These are phyloP conservation scores for Drosophila diplacantha DNA, from an alignment of 2,888 invertebrate species.

Conservation along the genomic window DNA sequence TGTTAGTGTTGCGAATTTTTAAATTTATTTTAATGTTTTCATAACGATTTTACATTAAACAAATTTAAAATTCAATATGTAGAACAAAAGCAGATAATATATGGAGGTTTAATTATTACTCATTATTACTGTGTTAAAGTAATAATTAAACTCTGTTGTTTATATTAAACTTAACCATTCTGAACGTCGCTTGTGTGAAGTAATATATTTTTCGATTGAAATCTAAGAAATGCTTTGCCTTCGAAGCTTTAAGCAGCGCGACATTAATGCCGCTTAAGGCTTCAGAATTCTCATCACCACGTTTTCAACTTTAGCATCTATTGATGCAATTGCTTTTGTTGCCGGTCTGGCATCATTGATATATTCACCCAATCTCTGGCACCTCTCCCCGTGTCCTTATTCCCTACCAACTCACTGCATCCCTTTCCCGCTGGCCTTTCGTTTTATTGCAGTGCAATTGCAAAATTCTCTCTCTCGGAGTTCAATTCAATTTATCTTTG, in stretches of 20 bases:
- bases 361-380: constrained; percentile 9
- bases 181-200: too few relatives aligned
- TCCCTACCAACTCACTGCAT: background rate
- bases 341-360: background rate
- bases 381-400: background rate
- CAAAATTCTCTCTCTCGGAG: constrained; percentile 53
- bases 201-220: too few relatives aligned
- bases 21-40: too few relatives aligned
- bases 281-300: background rate
- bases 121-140: too few relatives aligned
- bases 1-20: too few relatives aligned
- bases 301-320: background rate
- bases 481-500: constrained; percentile 70
- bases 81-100: too few relatives aligned
- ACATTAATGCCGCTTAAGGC: background rate
- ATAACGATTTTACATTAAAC: too few relatives aligned
- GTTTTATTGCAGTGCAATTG: constrained; percentile 64
- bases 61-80: too few relatives aligned
- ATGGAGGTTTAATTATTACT: too few relatives aligned
- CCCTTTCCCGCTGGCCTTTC: constrained; percentile 19
- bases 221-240: too few relatives aligned
- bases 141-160: too few relatives aligned
- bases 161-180: too few relatives aligned
- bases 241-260: background rate
- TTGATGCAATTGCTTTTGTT: constrained; percentile 3